Percentiles rank a stretch among this genome's conserved stretches.
phyloP scores from a whole-genome alignment of 1,140 invertebrate genomes.

The Stenopsyche tienmushanensis region DNA sequence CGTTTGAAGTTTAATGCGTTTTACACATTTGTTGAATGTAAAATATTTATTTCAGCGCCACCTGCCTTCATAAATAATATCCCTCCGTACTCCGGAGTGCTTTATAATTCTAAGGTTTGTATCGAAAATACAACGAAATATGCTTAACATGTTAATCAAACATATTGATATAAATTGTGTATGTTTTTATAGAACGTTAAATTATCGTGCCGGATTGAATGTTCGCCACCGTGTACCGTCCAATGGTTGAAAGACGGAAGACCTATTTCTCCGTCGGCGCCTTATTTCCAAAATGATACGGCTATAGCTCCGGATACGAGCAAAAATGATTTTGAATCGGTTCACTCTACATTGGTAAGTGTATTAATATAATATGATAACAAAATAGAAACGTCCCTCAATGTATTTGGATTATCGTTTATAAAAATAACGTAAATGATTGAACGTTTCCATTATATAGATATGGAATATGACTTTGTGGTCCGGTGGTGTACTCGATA shows the following conservation, averaged over 20 bases:
- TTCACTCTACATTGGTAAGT: constrained; percentile 76
- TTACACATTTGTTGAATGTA: background rate
- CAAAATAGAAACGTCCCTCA: background rate
- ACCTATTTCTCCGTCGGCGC: constrained; percentile 63
- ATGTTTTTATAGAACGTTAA: constrained; percentile 65
- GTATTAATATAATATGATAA: background rate
- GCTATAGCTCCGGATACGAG: constrained; percentile 63
- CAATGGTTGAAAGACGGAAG: constrained; percentile 79
- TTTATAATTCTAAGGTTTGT: constrained; percentile 64
- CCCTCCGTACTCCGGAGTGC: constrained; percentile 76
- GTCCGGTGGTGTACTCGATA: constrained; percentile 74
- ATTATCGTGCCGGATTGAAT: constrained; percentile 85
- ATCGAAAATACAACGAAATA: too few relatives aligned
- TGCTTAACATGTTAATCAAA: background rate
- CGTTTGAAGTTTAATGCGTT: constrained; percentile 15
- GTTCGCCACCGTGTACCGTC: constrained; percentile 80
- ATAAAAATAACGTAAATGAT: background rate
- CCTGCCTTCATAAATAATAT: constrained; percentile 83
- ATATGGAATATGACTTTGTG: constrained; percentile 78
- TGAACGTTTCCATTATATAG: too few relatives aligned
- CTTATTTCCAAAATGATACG: constrained; percentile 60
- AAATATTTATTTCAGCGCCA: constrained; percentile 63
- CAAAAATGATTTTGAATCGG: constrained; percentile 84
- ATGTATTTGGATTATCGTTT: background rate
- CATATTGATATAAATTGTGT: background rate